Conservation (phyloP, 2,888 invertebrate species). For the Orthosia gracilis region DNA sequence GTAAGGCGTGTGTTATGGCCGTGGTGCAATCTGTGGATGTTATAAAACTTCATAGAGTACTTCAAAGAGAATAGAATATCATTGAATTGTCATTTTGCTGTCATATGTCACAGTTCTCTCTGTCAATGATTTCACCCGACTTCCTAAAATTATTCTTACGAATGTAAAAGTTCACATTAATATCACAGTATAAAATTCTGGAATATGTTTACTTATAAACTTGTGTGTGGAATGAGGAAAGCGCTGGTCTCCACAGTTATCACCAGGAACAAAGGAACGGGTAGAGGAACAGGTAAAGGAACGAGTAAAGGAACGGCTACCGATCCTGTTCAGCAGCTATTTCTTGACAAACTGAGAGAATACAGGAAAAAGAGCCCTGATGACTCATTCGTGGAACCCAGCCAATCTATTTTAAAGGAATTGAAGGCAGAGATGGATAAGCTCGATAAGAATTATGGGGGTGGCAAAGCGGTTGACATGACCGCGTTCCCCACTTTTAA, state of each 20-base stretch:
- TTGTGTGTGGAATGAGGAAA: neutral
- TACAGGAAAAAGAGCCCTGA: conserved; percentile 31
- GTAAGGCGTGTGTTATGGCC: no score
- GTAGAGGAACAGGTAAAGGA: conserved; percentile 2
- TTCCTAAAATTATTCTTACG: neutral
- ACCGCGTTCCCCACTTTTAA: conserved; percentile 35
- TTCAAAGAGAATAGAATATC: no score
- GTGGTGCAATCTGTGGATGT: no score
- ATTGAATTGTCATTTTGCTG: neutral
- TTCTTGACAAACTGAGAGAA: conserved; percentile 45
- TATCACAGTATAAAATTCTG: neutral
- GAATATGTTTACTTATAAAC: conserved; percentile 36
- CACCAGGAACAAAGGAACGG: conserved; percentile 17
- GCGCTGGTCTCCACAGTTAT: neutral
- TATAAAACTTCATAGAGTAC: no score
- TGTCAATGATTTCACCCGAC: neutral
- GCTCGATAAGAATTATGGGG: conserved; percentile 39
- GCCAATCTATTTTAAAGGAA: conserved; percentile 30
- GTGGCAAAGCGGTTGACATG: conserved; percentile 43
- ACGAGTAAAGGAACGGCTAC: neutral
- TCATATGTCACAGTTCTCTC: neutral
- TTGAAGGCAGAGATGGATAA: conserved; percentile 28
- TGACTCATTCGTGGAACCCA: conserved; percentile 32
- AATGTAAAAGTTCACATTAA: neutral
- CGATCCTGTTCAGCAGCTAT: conserved; percentile 52